These are phyloP conservation scores for Carabus problematicus DNA, from an alignment of 2,888 invertebrate genomes.

Conservation along the genomic window DNA sequence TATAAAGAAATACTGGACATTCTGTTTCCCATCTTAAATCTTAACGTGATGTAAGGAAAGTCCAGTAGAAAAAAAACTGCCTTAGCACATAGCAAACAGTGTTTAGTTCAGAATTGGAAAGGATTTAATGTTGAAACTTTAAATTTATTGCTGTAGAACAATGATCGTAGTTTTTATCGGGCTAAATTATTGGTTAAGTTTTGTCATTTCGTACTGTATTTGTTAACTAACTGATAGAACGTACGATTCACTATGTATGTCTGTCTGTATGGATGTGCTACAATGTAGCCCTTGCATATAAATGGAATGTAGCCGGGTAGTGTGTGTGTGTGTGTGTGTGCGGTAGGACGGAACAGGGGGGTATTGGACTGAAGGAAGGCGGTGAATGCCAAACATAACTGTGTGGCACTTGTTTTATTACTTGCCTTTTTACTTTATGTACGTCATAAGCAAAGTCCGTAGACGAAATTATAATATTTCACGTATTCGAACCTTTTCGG, in stretches of 20 bases:
- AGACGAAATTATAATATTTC: too few relatives aligned
- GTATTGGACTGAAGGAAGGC: too few relatives aligned
- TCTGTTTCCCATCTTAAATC: conserved; percentile 58
- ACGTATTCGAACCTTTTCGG: too few relatives aligned
- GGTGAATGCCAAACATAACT: conserved; percentile 28
- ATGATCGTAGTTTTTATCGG: conserved; percentile 61
- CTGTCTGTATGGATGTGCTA: too few relatives aligned
- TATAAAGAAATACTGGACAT: conserved; percentile 59
- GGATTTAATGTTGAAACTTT: conserved; percentile 61
- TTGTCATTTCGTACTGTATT: conserved; percentile 54
- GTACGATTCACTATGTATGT: too few relatives aligned
- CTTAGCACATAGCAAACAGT: conserved; percentile 45
- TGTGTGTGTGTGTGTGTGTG: not conserved
- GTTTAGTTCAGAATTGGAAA: conserved; percentile 57
- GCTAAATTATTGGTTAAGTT: conserved; percentile 61
- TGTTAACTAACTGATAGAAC: conserved; percentile 34
- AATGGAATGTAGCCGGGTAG: not conserved
- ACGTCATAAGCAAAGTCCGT: conserved; percentile 12
- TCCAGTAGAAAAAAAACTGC: conserved; percentile 24
- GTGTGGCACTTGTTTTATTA: conserved; percentile 24
- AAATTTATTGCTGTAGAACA: conserved; percentile 61
- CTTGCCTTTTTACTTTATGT: conserved; percentile 24
- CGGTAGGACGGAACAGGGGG: too few relatives aligned
- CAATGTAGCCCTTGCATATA: too few relatives aligned
- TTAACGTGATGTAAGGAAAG: conserved; percentile 49